These are phyloP conservation scores for Sycophaga agraensis DNA, from an alignment of 1,140 invertebrate species.

Conservation along the genomic window DNA sequence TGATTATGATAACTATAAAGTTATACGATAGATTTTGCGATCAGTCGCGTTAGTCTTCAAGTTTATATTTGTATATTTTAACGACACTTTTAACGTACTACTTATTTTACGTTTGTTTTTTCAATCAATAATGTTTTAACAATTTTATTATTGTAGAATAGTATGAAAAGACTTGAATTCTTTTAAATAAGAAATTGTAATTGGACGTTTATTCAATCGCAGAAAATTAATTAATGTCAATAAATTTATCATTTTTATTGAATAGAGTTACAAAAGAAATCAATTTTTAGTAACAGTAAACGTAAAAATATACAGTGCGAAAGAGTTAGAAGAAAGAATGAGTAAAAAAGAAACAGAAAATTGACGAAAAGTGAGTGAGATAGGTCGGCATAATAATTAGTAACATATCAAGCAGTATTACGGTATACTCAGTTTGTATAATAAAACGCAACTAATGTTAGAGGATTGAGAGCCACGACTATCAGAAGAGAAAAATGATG, in stretches of 20 bases:
- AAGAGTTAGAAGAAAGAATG: not conserved
- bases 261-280: no score
- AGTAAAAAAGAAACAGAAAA: no score
- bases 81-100: not conserved
- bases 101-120: not conserved
- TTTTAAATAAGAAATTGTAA: no score
- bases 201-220: no score
- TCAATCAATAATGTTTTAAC: not conserved
- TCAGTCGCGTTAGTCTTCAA: conserved; percentile 5
- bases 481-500: conserved; percentile 24
- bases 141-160: no score
- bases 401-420: conserved; percentile 58
- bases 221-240: no score
- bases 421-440: conserved; percentile 50
- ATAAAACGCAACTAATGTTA: conserved; percentile 35
- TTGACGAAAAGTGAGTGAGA: conserved; percentile 17
- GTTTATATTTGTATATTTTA: conserved; percentile 11
- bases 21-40: not conserved
- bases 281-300: no score
- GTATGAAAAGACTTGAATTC: no score
- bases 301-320: not conserved
- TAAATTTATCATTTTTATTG: no score
- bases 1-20: not conserved
- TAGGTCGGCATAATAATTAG: conserved; percentile 39
- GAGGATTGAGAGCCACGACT: conserved; percentile 7